These are phyloP conservation scores for Epistrophe grossulariae DNA, from an alignment of 2,888 invertebrate species.

Conservation along the genomic window DNA sequence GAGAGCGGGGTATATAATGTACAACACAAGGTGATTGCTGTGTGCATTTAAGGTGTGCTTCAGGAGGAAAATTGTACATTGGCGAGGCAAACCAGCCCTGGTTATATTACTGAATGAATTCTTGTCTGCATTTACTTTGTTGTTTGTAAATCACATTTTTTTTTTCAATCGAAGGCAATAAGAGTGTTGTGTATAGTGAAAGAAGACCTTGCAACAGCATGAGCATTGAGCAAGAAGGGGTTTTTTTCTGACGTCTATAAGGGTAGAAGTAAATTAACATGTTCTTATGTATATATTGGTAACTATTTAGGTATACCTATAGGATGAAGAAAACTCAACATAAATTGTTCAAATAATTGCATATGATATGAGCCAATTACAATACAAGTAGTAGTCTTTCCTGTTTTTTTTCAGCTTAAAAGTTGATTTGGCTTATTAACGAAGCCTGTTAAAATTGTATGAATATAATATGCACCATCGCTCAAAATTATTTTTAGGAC, in stretches of 20 bases:
- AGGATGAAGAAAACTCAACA: not conserved
- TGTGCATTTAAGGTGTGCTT: slow-evolving; percentile 56
- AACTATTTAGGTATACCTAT: not conserved
- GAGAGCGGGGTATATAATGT: slow-evolving; percentile 18
- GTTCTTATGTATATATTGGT: not conserved
- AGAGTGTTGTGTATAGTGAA: slow-evolving; percentile 37
- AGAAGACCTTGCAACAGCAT: slow-evolving; percentile 15
- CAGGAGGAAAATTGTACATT: not conserved
- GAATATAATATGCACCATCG: too few species aligned
- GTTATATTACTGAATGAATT: slow-evolving; percentile 63
- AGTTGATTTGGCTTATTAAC: too few species aligned
- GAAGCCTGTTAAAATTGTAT: too few species aligned
- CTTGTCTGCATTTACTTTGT: slow-evolving; percentile 39
- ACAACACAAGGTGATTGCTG: slow-evolving; percentile 4
- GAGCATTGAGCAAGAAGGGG: not conserved
- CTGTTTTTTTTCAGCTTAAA: too few species aligned
- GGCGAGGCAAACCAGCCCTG: not conserved
- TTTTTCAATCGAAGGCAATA: slow-evolving; percentile 33
- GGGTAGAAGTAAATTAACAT: not conserved
- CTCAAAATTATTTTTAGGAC: too few species aligned
- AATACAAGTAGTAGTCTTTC: too few species aligned
- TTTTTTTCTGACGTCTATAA: not conserved
- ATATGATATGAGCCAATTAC: not conserved
- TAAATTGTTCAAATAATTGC: slow-evolving; percentile 12
- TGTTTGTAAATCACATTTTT: slow-evolving; percentile 52